phyloP scores from a whole-genome alignment of 2,113 vertebrate species.

The Neotoma lepida region DNA sequence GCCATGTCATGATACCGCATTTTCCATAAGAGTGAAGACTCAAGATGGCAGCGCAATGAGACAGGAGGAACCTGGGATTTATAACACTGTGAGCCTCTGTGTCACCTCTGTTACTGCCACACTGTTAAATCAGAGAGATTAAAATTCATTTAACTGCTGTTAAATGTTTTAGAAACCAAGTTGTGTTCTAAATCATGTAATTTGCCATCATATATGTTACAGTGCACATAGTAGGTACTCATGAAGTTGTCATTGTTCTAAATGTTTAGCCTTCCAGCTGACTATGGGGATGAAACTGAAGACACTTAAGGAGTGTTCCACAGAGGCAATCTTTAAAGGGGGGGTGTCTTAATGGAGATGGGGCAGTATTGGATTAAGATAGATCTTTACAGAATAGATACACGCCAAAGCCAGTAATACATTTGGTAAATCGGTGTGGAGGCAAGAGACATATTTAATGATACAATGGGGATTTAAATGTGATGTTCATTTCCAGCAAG shows the following conservation, averaged over 20 bases:
- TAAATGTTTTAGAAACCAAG: neutral
- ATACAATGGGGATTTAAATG: conserved; percentile 47
- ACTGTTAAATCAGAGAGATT: neutral
- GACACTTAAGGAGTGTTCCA: neutral
- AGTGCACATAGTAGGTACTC: neutral
- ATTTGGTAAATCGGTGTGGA: conserved; percentile 17
- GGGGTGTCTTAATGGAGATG: conserved; percentile 35
- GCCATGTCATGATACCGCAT: neutral
- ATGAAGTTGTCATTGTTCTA: neutral
- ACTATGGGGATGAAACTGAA: neutral
- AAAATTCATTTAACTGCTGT: neutral
- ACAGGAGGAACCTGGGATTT: neutral
- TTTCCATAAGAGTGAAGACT: neutral
- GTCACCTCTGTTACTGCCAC: neutral
- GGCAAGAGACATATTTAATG: conserved; percentile 20
- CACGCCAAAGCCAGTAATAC: conserved; percentile 52
- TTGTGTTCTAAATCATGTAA: neutral
- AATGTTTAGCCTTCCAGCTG: conserved; percentile 14
- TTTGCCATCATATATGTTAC: neutral
- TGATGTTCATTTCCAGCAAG: conserved; percentile 40
- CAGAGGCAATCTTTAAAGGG: conserved; percentile 18
- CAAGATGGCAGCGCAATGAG: neutral
- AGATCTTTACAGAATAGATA: conserved; percentile 62
- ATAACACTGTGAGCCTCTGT: neutral
- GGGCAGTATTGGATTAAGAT: conserved; percentile 65